Percentiles rank a stretch among this genome's conserved stretches.
phyloP scores from a whole-genome alignment of 1,140 invertebrate species.

The Augochlora pura region DNA sequence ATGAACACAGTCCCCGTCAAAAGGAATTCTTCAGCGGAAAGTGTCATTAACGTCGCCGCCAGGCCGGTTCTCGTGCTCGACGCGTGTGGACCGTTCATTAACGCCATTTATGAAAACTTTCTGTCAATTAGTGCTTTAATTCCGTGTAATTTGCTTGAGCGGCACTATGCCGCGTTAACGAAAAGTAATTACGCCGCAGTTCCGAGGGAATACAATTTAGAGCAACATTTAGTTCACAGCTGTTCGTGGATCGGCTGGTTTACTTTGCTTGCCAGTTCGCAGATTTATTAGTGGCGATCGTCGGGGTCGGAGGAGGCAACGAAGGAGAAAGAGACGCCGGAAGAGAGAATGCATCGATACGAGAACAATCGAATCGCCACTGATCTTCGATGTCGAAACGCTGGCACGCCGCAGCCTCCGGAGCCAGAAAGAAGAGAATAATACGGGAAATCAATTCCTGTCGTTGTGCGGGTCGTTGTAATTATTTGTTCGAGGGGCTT shows the following conservation, averaged over 20 bases:
- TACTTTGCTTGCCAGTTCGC: background rate
- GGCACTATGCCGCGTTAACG: background rate
- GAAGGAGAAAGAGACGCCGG: too few relatives aligned
- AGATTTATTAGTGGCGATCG: slow-evolving; percentile 10
- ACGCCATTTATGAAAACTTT: slow-evolving; percentile 1
- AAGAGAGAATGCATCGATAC: too few relatives aligned
- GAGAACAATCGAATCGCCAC: background rate
- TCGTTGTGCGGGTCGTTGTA: background rate
- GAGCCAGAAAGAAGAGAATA: slow-evolving; percentile 13
- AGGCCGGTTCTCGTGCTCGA: too few relatives aligned
- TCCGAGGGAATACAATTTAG: slow-evolving; percentile 8
- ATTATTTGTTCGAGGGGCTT: slow-evolving; percentile 19
- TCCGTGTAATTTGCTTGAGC: background rate
- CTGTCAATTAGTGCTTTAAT: background rate
- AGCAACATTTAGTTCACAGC: background rate
- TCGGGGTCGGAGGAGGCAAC: background rate
- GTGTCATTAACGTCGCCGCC: too few relatives aligned
- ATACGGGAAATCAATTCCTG: slow-evolving; percentile 7
- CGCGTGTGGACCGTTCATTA: background rate
- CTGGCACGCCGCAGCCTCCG: background rate
- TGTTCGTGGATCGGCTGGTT: background rate
- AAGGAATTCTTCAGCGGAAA: too few relatives aligned
- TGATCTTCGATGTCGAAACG: slow-evolving; percentile 7
- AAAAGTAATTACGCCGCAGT: background rate
- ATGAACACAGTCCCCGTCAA: too few relatives aligned